Evolutionary conservation across 2,888 invertebrate species (phyloP).

Genomic region (Oasisia sp.): DNA sequence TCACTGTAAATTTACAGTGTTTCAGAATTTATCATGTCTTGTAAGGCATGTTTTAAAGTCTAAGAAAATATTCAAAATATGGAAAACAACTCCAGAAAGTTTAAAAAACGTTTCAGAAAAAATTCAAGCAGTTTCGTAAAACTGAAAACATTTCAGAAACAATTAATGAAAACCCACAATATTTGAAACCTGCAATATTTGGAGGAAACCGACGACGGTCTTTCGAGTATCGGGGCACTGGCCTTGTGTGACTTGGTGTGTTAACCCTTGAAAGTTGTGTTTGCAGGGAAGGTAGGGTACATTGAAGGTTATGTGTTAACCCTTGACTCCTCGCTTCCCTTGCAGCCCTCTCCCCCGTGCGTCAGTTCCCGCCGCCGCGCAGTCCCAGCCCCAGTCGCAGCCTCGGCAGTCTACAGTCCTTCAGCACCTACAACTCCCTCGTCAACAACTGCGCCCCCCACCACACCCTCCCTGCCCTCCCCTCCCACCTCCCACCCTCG

Average conservation of each 20-base stretch:
- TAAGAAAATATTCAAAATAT: too few species aligned
- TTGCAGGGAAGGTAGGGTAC: too few species aligned
- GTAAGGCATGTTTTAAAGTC: too few species aligned
- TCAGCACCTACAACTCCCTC: neutral
- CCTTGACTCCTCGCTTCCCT: neutral
- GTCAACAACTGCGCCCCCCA: constrained; percentile 13
- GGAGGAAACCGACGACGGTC: neutral
- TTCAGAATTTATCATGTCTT: too few species aligned
- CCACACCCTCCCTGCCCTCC: neutral
- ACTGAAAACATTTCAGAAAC: too few species aligned
- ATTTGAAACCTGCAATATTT: too few species aligned
- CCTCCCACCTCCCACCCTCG: neutral
- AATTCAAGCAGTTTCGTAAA: too few species aligned
- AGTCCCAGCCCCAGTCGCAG: constrained; percentile 1
- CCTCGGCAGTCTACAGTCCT: neutral
- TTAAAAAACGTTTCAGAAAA: too few species aligned
- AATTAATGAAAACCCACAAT: too few species aligned
- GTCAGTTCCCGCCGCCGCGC: neutral
- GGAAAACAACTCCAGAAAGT: too few species aligned
- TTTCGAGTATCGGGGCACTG: neutral
- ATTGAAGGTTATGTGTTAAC: neutral
- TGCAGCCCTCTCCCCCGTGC: neutral
- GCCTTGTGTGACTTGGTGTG: neutral
- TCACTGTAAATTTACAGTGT: too few species aligned
- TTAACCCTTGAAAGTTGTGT: neutral